Base-by-base conservation (phyloP, 2,797 vertebrate genomes). In the Lepus townsendii region DNA sequence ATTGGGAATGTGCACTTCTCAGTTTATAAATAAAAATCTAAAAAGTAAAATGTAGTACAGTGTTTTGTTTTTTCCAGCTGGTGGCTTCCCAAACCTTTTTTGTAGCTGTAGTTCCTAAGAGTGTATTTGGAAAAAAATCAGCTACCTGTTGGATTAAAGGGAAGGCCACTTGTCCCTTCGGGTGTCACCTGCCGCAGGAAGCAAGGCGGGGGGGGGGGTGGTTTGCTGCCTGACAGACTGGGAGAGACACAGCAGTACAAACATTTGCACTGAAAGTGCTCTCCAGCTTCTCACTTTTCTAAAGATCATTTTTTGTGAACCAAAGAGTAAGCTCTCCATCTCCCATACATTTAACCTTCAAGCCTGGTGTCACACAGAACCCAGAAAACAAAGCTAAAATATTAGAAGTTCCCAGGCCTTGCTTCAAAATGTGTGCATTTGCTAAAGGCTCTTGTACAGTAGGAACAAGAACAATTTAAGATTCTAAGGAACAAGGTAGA, bases 391-490 rank as follows among this genome's bases (percentile, higher is more conserved):
- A 88, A 85, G 69, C 17, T 77, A 77, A 76, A 88, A 52, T 66
- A 75, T 42, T 73, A 73, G 32, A 92, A 24, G 26, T 24, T 9
- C 30, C 13, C 2, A 20, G 30, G 14, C 24, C 10, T 26, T 47
- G 26, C 62, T 83, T 92, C 26, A 65, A 83, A 83, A 73, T 89
- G 9, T 82, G 35, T 65, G 69, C 90, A 83, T 82, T 93, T 60
- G 89, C 62, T n/a, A 47, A 91, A 91, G 50, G 2, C 12, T n/a
- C 76, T 20, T 32, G 4, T 82, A 57, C 4, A 66, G 42, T 4
- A 86, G 75, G 50, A 83, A 83, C 2, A 78, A 86, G 27, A 27
- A 83, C 80, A 66, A 72, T 82, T 57, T 85, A 88, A 88, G 27
- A 68, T 42, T 63, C 16, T 65, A 32, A 50, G 69, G 50, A 88